These are phyloP conservation scores for Melanotaenia maccullochi DNA, from an alignment of 2,797 vertebrate species.

Conservation along the genomic window DNA sequence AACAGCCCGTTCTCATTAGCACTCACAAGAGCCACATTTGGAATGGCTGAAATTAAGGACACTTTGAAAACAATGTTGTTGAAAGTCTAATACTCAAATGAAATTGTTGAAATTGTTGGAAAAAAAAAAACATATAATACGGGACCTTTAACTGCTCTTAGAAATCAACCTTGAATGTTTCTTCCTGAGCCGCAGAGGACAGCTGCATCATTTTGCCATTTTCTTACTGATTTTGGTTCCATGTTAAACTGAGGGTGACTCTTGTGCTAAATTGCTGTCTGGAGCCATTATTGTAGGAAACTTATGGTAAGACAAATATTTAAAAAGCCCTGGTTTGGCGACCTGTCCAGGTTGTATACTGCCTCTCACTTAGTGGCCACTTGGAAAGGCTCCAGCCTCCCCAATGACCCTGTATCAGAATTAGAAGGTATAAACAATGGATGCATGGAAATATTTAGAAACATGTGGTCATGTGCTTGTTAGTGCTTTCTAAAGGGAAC, in stretches of 20 bases:
- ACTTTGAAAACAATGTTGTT: too few relatives aligned
- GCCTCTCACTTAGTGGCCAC: background rate
- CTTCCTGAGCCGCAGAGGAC: conserved; percentile 4
- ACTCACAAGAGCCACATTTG: too few relatives aligned
- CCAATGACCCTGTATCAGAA: background rate
- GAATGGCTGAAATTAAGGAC: too few relatives aligned
- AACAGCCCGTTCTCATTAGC: too few relatives aligned
- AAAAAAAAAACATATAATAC: too few relatives aligned
- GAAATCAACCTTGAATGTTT: background rate
- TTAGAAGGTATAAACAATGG: background rate
- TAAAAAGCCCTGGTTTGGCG: background rate
- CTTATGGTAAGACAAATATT: conserved; percentile 48
- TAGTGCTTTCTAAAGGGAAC: conserved; percentile 28
- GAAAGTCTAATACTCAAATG: too few relatives aligned
- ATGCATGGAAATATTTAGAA: conserved; percentile 35
- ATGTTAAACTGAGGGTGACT: conserved; percentile 22
- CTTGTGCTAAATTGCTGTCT: conserved; percentile 17
- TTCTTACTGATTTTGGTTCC: conserved; percentile 21
- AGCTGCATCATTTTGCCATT: conserved; percentile 21
- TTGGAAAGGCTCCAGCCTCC: background rate
- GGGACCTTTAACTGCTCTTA: background rate
- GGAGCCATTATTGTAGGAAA: conserved; percentile 30
- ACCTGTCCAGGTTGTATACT: background rate
- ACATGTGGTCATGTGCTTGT: conserved; percentile 18
- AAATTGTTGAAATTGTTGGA: too few relatives aligned